Base-by-base conservation (phyloP, 2,888 invertebrate genomes). In the Eristalinus sepulchralis region DNA sequence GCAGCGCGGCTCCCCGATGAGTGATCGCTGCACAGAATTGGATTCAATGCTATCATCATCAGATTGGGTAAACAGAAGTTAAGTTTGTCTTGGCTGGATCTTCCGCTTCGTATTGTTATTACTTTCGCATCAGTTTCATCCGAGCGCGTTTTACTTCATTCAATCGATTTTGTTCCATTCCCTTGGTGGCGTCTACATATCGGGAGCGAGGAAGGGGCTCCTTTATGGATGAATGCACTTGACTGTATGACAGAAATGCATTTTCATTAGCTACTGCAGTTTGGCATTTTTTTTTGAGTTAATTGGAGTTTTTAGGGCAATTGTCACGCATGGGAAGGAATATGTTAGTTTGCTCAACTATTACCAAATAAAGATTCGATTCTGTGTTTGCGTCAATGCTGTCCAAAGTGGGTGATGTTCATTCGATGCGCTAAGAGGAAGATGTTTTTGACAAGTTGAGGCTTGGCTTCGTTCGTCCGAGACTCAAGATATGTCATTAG, bases 11-110 rank as follows among this genome's bases (percentile, higher is more conserved):
- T 17, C n/a, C 31, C 20, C 53, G 55, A 86, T 86, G 82, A 86
- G 70, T 75, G 82, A 86, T 82, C 70, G 73, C 31, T 68, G 64
- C 22, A 73, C 31, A 34, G 47, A 39, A 86, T 77, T 82, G 85
- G 72, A 85, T 73, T 73, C 82, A 73, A 67, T 78, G 73, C 85
- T 60, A 78, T 73, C 78, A 82, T 75, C 71, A 77, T 77, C 81
- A 76, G 84, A 72, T 76, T 85, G 77, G 73, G 78, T 75, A 81
- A 84, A 80, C 76, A 75, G 57, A 76, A 71, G 75, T 80, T 60
- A 60, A 17, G 67, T 70, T 66, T 79, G 31, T 27, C 63, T 64
- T 55, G n/a, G 57, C 17, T 17, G 9, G 27, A 31, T n/a, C n/a
- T 24, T 59, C 68, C 64, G 27, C 73, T 24, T 36, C 31, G 53